These are phyloP conservation scores for Odontomyia ornata DNA, from an alignment of 2,888 invertebrate genomes.

Conservation along the genomic window DNA sequence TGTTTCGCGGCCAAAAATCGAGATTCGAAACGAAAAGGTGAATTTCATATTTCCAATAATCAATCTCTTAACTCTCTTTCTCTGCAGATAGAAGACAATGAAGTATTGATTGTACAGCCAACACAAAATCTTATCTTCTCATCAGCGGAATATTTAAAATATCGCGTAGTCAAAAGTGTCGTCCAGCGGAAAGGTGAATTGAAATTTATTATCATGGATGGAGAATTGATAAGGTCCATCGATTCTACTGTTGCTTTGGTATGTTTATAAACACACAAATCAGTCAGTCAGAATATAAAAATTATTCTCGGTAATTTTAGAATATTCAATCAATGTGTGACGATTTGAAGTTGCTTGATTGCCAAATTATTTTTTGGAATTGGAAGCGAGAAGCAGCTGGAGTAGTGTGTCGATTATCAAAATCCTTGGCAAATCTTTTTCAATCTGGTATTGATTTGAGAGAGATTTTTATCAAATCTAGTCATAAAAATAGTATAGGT, in stretches of 20 bases:
- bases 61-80: background rate
- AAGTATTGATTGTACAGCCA: slow-evolving; percentile 71
- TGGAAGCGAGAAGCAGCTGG: slow-evolving; percentile 61
- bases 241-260: slow-evolving; percentile 72
- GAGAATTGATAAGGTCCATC: slow-evolving; percentile 68
- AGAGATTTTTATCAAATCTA: background rate
- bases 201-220: slow-evolving; percentile 78
- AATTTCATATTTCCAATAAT: background rate
- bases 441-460: slow-evolving; percentile 14
- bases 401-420: slow-evolving; percentile 51
- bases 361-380: slow-evolving; percentile 67
- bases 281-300: slow-evolving; percentile 29
- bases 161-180: slow-evolving; percentile 69
- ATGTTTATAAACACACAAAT: slow-evolving; percentile 52
- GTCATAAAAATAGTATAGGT: background rate
- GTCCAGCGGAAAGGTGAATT: slow-evolving; percentile 69
- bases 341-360: slow-evolving; percentile 66
- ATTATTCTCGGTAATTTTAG: slow-evolving; percentile 58
- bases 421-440: slow-evolving; percentile 21
- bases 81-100: slow-evolving; percentile 60
- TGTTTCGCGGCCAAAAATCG: slow-evolving; percentile 82
- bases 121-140: slow-evolving; percentile 80
- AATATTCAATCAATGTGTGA: slow-evolving; percentile 67
- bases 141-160: slow-evolving; percentile 79
- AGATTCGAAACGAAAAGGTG: slow-evolving; percentile 62